Evolutionary conservation across 2,888 invertebrate genomes (phyloP), one percentile per base, ranked within the genome.

Genomic region (Leptinotarsa rubiginosa): DNA sequence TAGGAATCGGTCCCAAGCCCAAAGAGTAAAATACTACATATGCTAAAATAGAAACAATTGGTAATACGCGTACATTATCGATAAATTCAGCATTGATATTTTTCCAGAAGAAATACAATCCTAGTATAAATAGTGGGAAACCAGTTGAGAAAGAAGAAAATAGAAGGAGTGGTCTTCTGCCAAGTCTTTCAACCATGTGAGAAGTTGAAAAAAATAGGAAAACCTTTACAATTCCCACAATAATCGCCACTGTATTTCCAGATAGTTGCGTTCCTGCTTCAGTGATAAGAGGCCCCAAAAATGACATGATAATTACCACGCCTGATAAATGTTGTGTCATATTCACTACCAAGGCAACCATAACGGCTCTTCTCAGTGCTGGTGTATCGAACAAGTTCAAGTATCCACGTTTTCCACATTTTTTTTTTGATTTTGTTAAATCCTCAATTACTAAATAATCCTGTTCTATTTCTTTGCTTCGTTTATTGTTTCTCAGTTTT

Each of bases 301-400:
- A 94, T 87, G 94, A 94, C 80, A 94, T 92, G 77, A 95, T 93
- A 0, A 93, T 94, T 87, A 94, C 94, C 79, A 94, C 90, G 75
- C 95, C 95, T 72, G 93, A 92, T 83, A 93, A 91, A 86, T 95
- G 94, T 83, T 95, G 95, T 87, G 94, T 93, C 84, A 94, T 91
- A 94, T 96, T 95, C 77, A 95, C 90, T 47, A 93, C 91, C 50
- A 94, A 88, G 4, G 92, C 91, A 72, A 94, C 92, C 67, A 92
- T 85, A 72, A 96, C 88, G 0, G 95, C 96, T 68, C 65, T 79
- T 41, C 73, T 67, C 18, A 76, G 47, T 18, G 64, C 16, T 41
- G 25, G 49, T 3, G 50, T 52, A 31, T 71, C 66, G 16, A 77
- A 72, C 15, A 77, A 52, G 52, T 59, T 69, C 47, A 22, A 25